These are phyloP conservation scores for Chaetodon trifasciatus DNA, from an alignment of 2,797 vertebrate species.

Conservation along the genomic window DNA sequence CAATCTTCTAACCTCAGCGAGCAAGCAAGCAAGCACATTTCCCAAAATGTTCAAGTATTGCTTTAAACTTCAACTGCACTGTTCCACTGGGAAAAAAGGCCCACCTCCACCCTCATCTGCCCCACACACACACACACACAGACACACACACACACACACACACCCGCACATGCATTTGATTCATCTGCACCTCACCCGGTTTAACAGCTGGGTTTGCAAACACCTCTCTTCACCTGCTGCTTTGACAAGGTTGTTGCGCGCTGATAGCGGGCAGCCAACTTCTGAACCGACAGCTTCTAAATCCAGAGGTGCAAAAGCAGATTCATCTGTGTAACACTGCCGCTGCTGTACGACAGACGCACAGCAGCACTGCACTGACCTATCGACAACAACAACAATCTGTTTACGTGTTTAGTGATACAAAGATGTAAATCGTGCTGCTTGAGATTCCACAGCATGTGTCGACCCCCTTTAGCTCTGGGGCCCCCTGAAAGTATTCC, in stretches of 20 bases:
- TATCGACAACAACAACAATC: background rate
- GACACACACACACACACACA: slow-evolving; percentile 13
- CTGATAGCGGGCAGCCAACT: slow-evolving; percentile 48
- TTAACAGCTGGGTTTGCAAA: slow-evolving; percentile 61
- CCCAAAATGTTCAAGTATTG: background rate
- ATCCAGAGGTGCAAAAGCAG: slow-evolving; percentile 28
- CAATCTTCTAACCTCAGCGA: background rate
- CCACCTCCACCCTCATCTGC: background rate
- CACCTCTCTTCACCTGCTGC: slow-evolving; percentile 67
- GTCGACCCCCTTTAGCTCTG: background rate
- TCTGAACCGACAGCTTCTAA: slow-evolving; percentile 43
- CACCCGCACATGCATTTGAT: slow-evolving; percentile 26
- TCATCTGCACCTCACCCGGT: slow-evolving; percentile 52
- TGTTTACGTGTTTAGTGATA: background rate
- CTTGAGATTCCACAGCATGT: slow-evolving; percentile 5
- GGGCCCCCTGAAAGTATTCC: slow-evolving; percentile 33
- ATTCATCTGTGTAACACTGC: background rate
- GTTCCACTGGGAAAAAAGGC: background rate
- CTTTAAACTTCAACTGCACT: background rate
- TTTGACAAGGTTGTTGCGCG: slow-evolving; percentile 66
- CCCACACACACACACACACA: slow-evolving; percentile 14
- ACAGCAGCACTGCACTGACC: background rate
- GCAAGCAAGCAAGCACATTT: background rate
- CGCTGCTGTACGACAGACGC: background rate
- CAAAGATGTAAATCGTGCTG: background rate